Evolutionary conservation across 2,888 invertebrate species (phyloP).

Genomic region (Atherix ibis): DNA sequence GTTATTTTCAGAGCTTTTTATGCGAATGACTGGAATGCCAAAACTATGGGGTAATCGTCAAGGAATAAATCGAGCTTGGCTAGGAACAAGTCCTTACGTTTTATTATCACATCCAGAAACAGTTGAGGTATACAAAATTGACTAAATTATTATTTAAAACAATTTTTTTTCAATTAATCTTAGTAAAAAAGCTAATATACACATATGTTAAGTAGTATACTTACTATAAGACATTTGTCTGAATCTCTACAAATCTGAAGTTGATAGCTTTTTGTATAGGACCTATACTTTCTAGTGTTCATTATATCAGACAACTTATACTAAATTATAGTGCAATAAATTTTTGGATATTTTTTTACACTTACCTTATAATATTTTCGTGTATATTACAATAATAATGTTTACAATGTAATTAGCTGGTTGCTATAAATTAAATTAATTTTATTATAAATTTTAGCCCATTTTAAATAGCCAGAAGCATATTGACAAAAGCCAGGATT

Average conservation of each 20-base stretch:
- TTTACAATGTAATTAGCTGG: too few species aligned
- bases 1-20: conserved; percentile 38
- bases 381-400: too few species aligned
- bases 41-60: conserved; percentile 35
- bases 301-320: neutral
- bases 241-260: too few species aligned
- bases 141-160: too few species aligned
- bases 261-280: too few species aligned
- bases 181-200: too few species aligned
- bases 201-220: too few species aligned
- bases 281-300: neutral
- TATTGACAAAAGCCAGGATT: conserved; percentile 42
- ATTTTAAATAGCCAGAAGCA: conserved; percentile 40
- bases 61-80: conserved; percentile 37
- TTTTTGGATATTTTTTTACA: too few species aligned
- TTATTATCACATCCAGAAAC: conserved; percentile 36
- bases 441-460: conserved; percentile 33
- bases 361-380: too few species aligned
- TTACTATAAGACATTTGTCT: too few species aligned
- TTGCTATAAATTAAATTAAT: too few species aligned
- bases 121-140: conserved; percentile 30
- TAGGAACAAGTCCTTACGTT: conserved; percentile 34
- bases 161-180: conserved; percentile 1
- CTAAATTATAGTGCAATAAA: too few species aligned
- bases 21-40: conserved; percentile 34